Conservation (phyloP, 2,797 vertebrate genomes). For the Botia almorhae region DNA sequence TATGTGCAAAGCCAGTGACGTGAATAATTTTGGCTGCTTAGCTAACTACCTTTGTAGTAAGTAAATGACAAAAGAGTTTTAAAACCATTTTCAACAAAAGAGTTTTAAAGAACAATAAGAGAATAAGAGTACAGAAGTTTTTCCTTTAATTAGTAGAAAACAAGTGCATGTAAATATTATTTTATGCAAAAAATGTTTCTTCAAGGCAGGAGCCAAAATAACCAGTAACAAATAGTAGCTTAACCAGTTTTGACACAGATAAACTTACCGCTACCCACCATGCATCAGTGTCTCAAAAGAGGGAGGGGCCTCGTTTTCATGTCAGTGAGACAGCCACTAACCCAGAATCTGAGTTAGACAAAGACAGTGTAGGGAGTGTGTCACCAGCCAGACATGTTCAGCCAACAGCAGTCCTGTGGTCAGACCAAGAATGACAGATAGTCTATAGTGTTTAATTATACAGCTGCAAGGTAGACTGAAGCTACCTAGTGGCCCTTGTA, state of each 20-base stretch:
- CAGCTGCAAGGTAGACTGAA: constrained; percentile 19
- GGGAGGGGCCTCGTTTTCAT: too few species aligned
- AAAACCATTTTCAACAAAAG: neutral
- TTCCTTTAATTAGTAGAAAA: neutral
- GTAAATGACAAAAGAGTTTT: neutral
- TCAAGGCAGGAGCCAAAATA: too few species aligned
- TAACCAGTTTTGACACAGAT: neutral
- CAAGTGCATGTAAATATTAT: neutral
- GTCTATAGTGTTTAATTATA: constrained; percentile 32
- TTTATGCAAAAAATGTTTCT: too few species aligned
- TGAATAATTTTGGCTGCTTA: neutral
- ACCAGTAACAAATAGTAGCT: too few species aligned
- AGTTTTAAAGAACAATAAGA: too few species aligned
- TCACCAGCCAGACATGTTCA: neutral
- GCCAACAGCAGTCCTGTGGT: constrained; percentile 28
- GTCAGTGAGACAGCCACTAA: neutral
- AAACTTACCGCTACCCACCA: neutral
- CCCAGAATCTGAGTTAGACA: neutral
- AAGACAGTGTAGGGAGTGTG: neutral
- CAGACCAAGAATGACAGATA: constrained; percentile 5
- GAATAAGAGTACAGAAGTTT: too few species aligned
- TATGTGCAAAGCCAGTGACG: neutral
- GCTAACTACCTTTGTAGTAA: neutral
- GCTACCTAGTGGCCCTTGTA: constrained; percentile 17
- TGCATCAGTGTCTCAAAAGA: neutral